Percentiles rank a stretch among this genome's conserved stretches.
Evolutionary conservation across 2,113 vertebrate species (phyloP).

Genomic region (Phrynosoma blainvillii): DNA sequence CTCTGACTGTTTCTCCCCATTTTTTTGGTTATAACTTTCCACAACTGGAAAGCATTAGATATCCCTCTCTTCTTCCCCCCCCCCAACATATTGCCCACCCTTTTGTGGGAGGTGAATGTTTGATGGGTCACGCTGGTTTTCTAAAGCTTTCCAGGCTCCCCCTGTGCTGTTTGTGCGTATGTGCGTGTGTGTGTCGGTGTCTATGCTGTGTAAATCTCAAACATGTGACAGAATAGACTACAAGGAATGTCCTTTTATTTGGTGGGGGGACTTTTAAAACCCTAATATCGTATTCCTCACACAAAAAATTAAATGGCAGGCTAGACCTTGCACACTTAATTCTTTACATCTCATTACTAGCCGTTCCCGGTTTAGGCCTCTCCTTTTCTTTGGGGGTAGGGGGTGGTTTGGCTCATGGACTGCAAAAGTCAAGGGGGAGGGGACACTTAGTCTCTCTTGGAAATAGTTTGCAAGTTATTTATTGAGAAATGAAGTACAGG

Average conservation of each 20-base stretch:
- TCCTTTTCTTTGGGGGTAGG: not conserved
- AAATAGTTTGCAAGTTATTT: not conserved
- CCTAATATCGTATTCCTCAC: slow-evolving; percentile 18
- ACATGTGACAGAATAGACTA: not conserved
- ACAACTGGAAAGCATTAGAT: slow-evolving; percentile 58
- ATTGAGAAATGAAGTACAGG: slow-evolving; percentile 29
- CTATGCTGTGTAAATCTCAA: slow-evolving; percentile 24
- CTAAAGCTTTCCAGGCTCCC: slow-evolving; percentile 49
- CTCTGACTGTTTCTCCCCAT: slow-evolving; percentile 6
- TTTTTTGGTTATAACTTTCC: slow-evolving; percentile 43
- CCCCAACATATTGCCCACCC: not conserved
- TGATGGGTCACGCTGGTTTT: slow-evolving; percentile 51
- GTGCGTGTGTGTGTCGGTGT: not conserved
- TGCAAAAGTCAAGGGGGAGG: not conserved
- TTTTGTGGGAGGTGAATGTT: slow-evolving; percentile 46
- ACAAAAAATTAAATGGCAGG: slow-evolving; percentile 10
- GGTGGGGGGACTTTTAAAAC: not conserved
- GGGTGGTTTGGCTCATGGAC: slow-evolving; percentile 21
- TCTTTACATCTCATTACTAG: slow-evolving; percentile 7
- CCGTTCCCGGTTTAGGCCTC: not conserved
- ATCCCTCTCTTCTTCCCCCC: slow-evolving; percentile 13
- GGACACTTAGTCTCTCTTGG: not conserved
- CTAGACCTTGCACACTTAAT: not conserved
- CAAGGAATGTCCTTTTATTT: slow-evolving; percentile 2
- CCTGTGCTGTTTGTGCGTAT: slow-evolving; percentile 1